Conservation (phyloP, 2,888 invertebrate genomes). For the Sepioteuthis lessoniana region DNA sequence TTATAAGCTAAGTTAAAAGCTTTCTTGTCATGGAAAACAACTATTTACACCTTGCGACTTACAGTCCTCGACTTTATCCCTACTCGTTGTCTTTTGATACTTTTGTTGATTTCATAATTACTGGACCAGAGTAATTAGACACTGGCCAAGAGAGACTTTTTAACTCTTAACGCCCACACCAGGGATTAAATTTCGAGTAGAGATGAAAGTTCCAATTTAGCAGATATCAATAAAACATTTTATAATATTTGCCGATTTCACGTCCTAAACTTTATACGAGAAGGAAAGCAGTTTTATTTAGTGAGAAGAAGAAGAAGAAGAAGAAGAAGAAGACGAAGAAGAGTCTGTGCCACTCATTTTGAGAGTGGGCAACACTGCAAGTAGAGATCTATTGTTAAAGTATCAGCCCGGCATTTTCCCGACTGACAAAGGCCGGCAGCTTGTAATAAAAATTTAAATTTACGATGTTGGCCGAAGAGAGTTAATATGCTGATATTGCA, state of each 20-base stretch:
- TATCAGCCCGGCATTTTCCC: not conserved
- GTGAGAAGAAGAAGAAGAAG: not conserved
- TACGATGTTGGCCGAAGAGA: constrained; percentile 21
- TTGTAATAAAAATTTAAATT: constrained; percentile 1
- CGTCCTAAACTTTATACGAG: not conserved
- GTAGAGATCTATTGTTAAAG: not conserved
- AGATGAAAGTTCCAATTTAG: constrained; percentile 23
- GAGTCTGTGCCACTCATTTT: not conserved
- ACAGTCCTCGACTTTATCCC: not conserved
- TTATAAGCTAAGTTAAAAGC: too few relatives aligned
- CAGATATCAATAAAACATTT: constrained; percentile 13
- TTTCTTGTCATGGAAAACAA: too few relatives aligned
- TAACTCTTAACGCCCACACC: not conserved
- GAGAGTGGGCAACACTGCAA: not conserved
- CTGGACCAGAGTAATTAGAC: not conserved
- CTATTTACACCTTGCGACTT: too few relatives aligned
- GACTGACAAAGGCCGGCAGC: not conserved
- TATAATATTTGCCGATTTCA: not conserved
- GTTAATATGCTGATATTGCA: not conserved
- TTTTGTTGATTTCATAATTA: not conserved
- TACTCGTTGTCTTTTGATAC: not conserved
- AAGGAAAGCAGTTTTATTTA: not conserved
- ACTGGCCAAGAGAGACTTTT: not conserved
- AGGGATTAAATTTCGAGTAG: not conserved
- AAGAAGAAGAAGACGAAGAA: too few relatives aligned